Evolutionary conservation across 2,888 invertebrate genomes (phyloP).

Genomic region (Terebella lapidaria): DNA sequence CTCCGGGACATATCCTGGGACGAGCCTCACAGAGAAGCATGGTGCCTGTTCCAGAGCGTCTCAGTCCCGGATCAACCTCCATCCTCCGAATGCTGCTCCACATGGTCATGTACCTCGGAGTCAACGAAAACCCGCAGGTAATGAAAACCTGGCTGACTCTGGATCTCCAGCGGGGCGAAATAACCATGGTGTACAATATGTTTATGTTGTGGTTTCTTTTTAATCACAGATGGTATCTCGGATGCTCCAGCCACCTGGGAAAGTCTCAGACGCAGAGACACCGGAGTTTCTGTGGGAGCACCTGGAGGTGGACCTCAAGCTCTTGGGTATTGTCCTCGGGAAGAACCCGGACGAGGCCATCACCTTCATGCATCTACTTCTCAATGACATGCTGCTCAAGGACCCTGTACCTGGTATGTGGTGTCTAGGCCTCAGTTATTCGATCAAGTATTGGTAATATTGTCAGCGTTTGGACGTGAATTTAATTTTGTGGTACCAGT

Average conservation of each 20-base stretch:
- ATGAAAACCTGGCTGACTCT: not conserved
- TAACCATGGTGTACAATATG: not conserved
- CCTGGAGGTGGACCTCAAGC: constrained; percentile 27
- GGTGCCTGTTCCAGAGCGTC: constrained; percentile 28
- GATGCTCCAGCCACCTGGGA: constrained; percentile 1
- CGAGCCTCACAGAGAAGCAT: constrained; percentile 23
- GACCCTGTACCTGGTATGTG: too few species aligned
- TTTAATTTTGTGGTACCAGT: too few species aligned
- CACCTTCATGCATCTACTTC: constrained; percentile 27
- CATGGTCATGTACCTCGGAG: constrained; percentile 32
- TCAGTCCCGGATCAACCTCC: constrained; percentile 28
- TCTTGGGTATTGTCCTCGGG: constrained; percentile 25
- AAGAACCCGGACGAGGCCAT: constrained; percentile 32
- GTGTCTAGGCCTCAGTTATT: too few species aligned
- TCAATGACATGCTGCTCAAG: constrained; percentile 2
- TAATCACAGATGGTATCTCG: not conserved
- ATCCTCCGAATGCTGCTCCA: constrained; percentile 33
- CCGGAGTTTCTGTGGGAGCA: constrained; percentile 30
- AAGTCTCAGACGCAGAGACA: constrained; percentile 8
- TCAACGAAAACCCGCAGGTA: constrained; percentile 21
- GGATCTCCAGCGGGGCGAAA: too few species aligned
- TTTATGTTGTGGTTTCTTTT: not conserved
- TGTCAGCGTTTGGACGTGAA: too few species aligned
- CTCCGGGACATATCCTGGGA: constrained; percentile 36
- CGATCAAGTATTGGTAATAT: too few species aligned